Base-by-base conservation (phyloP, 2,888 invertebrate species). In the Erynnis tages region DNA sequence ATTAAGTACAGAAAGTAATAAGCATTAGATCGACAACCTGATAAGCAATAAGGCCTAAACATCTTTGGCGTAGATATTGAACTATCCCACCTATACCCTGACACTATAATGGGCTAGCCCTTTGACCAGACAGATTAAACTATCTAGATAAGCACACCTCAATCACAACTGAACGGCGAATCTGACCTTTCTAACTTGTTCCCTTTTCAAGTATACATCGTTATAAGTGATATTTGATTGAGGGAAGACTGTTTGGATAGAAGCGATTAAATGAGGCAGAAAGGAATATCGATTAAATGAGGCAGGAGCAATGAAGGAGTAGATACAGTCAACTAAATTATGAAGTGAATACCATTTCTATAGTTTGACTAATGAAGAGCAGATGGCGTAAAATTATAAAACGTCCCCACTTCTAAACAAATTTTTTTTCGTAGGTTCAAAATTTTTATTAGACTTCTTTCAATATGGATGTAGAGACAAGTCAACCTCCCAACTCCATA, bases 171-270 rank as follows among this genome's bases (percentile, higher is more conserved):
- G 59, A 65, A 60, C 52, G 67, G 61, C 59, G 58, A 57, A 59
- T 57, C 61, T 76, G 77, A 70, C 73, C 79, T 79, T 79, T 76
- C 53, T 68, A 74, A 76, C 76, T 64, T 70, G 73, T 72, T 75
- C 66, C 63, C 65, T 29, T 30, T 43, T 43, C 29, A 17, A 44
- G 13, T 43, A 29, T 30, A 27, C 23, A 10, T 13, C 16, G 14
- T 14, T 11, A 6, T 6, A 14, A 40, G n/a, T 14, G 14, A 27
- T 21, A 35, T 46, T 25, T 35, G 19, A n/a, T 21, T 32, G 19
- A 35, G 16, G 23, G 16, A n/a, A n/a, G n/a, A n/a, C n/a, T n/a
- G n/a, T n/a, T n/a, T n/a, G n/a, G n/a, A n/a, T n/a, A n/a, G n/a
- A n/a, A n/a, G n/a, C n/a, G n/a, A n/a, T n/a, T n/a, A n/a, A n/a